These are phyloP conservation scores for Pseudochirops cupreus DNA, from an alignment of 2,797 vertebrate species.

Conservation along the genomic window DNA sequence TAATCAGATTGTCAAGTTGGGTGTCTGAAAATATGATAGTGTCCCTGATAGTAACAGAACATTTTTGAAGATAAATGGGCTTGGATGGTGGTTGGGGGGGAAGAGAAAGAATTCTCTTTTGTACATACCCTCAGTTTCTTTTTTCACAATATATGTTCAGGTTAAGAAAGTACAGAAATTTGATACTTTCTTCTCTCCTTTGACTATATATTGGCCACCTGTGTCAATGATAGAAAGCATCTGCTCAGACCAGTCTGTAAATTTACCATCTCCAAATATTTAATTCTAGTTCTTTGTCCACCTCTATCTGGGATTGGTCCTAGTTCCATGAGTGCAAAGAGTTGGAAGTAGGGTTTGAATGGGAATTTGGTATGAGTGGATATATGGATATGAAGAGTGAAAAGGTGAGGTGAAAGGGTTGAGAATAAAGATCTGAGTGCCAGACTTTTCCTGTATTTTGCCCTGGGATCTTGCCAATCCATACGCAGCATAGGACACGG, in stretches of 20 bases:
- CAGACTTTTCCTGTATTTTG: no score
- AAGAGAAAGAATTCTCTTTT: background rate
- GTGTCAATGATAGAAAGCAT: background rate
- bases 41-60: background rate
- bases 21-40: background rate
- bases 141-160: background rate
- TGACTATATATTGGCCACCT: background rate
- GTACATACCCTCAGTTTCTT: background rate
- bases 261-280: background rate
- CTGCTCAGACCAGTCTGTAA: background rate
- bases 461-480: no score
- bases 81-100: background rate
- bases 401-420: background rate
- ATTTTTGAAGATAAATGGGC: background rate
- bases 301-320: background rate
- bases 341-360: background rate
- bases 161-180: background rate
- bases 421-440: no score
- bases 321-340: background rate
- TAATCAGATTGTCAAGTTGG: background rate
- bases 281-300: background rate
- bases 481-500: no score
- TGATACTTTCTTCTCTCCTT: background rate
- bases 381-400: background rate
- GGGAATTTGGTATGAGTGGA: rapidly evolving